Evolutionary conservation across 2,113 vertebrate genomes (phyloP).

Genomic region (Crotalus horridus): DNA sequence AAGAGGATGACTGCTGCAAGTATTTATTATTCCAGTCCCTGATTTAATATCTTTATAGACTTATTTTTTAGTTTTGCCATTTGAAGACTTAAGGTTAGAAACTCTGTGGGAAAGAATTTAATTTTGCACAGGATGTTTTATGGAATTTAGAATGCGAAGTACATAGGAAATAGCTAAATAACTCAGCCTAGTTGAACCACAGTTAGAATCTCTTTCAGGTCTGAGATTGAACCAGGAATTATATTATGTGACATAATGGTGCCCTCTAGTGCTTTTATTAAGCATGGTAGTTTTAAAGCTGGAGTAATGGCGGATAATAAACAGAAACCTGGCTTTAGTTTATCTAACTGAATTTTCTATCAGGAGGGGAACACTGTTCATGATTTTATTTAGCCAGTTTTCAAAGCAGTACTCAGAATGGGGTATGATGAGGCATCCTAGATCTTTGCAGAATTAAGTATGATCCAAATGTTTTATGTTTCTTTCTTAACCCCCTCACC

Average conservation of each 20-base stretch:
- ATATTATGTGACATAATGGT: conserved; percentile 55
- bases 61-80: conserved; percentile 11
- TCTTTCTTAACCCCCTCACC: neutral
- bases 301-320: neutral
- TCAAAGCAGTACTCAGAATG: neutral
- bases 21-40: conserved; percentile 20
- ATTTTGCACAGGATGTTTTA: conserved; percentile 17
- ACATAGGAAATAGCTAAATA: conserved; percentile 48
- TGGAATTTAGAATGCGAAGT: conserved; percentile 19
- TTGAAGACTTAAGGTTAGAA: conserved; percentile 42
- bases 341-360: neutral
- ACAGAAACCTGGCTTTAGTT: neutral
- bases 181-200: neutral
- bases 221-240: accelerated
- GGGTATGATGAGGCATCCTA: neutral
- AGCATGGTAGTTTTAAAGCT: neutral
- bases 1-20: neutral
- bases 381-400: neutral
- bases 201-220: neutral
- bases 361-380: neutral
- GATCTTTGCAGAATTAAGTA: neutral
- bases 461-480: neutral
- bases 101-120: neutral
- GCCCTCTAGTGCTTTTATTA: conserved; percentile 66
- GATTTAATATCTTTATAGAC: neutral